Base-by-base conservation (phyloP, 2,113 vertebrate genomes). In the Xiphias gladius region DNA sequence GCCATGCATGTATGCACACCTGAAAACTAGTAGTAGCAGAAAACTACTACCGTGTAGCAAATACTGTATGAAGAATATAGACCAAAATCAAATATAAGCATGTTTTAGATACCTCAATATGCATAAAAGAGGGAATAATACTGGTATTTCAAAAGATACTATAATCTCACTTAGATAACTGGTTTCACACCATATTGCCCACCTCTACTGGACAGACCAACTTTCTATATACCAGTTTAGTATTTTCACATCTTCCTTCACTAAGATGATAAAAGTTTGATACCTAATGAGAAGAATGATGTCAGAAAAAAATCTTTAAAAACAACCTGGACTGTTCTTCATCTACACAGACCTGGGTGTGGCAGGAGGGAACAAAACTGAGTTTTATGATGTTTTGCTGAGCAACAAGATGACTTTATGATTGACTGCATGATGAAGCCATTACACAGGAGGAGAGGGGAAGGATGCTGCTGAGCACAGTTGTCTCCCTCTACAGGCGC, bases 371-470 rank as follows among this genome's bases (percentile, higher is more conserved):
- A 87, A 85, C 50, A 81, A 69, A 89, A 32, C 66, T 39, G 63
- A 59, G 37, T 79, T 81, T 85, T 76, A 54, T 85, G 78, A 83
- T 76, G 74, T 83, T 86, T 78, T 83, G 77, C 82, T 73, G 79
- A 80, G 77, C 86, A 81, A 82, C 59, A 55, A 52, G 55, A 80
- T 8, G 32, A 73, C 85, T 71, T 63, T 66, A 63, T 88, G 84
- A 93, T 91, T 91, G 86, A 90, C 86, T 84, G 84, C 65, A 67
- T 55, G 83, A 90, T 91, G 84, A 90, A 92, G 86, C 70, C 85
- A 88, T 93, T 87, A 90, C 59, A 88, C 82, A 89, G 83, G 82
- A 87, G 87, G 72, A 84, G 72, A 85, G 65, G 62, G 73, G 64
- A 35, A 84, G 76, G 82, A 82, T 46, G 83, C 83, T 74, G 88